Percentiles rank a stretch among this genome's conserved stretches.
Evolutionary conservation across 2,113 vertebrate species (phyloP).

Genomic region (Lophius piscatorius): DNA sequence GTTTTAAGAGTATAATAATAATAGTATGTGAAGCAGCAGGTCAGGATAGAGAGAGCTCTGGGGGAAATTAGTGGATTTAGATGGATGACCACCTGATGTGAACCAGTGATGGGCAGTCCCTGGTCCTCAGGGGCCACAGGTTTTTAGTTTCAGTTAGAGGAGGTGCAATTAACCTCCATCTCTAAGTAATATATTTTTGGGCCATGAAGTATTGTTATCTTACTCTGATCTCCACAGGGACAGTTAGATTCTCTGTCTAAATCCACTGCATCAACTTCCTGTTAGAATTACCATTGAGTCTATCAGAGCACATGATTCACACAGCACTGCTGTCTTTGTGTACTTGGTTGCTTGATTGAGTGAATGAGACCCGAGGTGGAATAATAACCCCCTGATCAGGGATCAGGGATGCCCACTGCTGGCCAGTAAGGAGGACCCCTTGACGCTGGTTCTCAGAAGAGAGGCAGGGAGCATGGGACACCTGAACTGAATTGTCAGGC

Average conservation of each 20-base stretch:
- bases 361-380: constrained; percentile 83
- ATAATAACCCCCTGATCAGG: constrained; percentile 74
- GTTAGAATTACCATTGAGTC: constrained; percentile 41
- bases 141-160: constrained; percentile 48
- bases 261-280: constrained; percentile 34
- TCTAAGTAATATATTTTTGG: constrained; percentile 22
- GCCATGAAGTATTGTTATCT: constrained; percentile 19
- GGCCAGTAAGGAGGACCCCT: constrained; percentile 63
- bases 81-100: constrained; percentile 55
- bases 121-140: constrained; percentile 74
- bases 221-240: constrained; percentile 47
- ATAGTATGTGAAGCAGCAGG: constrained; percentile 9
- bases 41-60: not conserved
- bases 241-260: constrained; percentile 38
- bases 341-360: constrained; percentile 62
- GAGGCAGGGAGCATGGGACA: constrained; percentile 30
- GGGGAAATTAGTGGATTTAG: constrained; percentile 17
- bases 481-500: constrained; percentile 35
- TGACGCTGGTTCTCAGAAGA: constrained; percentile 38
- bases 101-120: constrained; percentile 79
- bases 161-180: constrained; percentile 31
- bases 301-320: constrained; percentile 47
- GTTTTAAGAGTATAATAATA: no score
- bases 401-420: constrained; percentile 80
- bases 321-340: constrained; percentile 57